Conservation (phyloP, 2,888 invertebrate genomes). For the Cryptocheilus praepositus region DNA sequence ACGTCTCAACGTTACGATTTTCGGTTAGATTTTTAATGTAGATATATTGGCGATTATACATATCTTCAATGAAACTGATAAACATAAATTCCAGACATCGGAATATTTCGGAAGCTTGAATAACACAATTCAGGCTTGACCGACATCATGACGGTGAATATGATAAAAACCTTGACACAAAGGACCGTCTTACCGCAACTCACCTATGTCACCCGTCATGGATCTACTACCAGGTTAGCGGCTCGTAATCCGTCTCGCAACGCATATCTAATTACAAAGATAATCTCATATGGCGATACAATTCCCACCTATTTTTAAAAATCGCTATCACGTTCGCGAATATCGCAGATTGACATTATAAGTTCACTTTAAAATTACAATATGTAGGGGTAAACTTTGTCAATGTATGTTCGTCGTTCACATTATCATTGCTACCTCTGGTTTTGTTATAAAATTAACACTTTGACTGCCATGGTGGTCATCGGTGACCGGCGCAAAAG, state of each 20-base stretch:
- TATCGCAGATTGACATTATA: neutral
- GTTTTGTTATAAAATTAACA: too few relatives aligned
- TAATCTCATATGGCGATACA: too few relatives aligned
- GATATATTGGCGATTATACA: too few relatives aligned
- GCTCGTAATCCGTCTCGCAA: neutral
- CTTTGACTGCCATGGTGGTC: too few relatives aligned
- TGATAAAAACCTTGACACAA: slow-evolving; percentile 25
- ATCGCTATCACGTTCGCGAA: too few relatives aligned
- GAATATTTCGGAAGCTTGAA: neutral
- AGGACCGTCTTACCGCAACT: slow-evolving; percentile 27
- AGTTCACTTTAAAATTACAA: slow-evolving; percentile 1
- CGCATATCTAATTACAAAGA: neutral
- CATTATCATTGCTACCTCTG: too few relatives aligned
- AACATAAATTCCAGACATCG: too few relatives aligned
- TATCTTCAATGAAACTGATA: too few relatives aligned
- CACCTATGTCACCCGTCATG: slow-evolving; percentile 19
- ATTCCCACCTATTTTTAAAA: too few relatives aligned
- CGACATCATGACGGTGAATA: slow-evolving; percentile 15
- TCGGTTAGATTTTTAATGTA: too few relatives aligned
- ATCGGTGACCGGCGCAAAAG: too few relatives aligned
- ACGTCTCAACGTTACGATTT: neutral
- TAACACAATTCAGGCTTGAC: slow-evolving; percentile 16
- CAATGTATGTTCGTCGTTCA: too few relatives aligned
- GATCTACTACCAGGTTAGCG: slow-evolving; percentile 40
- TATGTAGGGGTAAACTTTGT: neutral